These are phyloP conservation scores for Umimayanthus chanpuru DNA, from an alignment of 92 coral and sea anemone genomes.

Conservation along the genomic window DNA sequence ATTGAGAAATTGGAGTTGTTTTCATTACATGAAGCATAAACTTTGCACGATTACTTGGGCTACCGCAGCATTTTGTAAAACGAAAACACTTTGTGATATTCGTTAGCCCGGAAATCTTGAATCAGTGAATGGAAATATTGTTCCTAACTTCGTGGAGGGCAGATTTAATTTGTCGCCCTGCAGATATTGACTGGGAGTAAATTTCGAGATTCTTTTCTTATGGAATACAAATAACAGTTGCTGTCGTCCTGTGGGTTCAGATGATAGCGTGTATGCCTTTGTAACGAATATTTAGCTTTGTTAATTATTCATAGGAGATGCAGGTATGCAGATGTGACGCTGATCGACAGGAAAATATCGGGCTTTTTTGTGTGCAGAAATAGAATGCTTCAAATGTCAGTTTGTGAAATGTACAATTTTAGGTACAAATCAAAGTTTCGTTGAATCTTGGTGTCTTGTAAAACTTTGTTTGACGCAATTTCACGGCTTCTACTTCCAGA, in stretches of 20 bases:
- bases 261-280: not conserved
- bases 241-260: not conserved
- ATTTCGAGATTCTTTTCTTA: not conserved
- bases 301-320: conserved; percentile 28
- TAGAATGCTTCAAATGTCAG: too few species aligned
- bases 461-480: not conserved
- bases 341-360: not conserved
- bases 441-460: too few species aligned
- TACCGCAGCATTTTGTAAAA: conserved; percentile 23
- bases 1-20: not conserved
- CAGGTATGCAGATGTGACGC: not conserved
- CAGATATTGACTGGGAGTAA: not conserved
- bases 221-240: not conserved
- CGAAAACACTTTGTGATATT: not conserved
- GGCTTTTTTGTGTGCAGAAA: not conserved
- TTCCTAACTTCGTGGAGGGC: conserved; percentile 2
- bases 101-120: not conserved
- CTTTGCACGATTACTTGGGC: conserved; percentile 16
- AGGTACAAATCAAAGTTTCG: not conserved
- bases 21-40: conserved; percentile 8
- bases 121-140: not conserved
- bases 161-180: not conserved
- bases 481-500: conserved; percentile 24
- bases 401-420: conserved; percentile 14
- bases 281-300: not conserved